Conservation (phyloP, 2,113 vertebrate genomes). For the human region DNA sequence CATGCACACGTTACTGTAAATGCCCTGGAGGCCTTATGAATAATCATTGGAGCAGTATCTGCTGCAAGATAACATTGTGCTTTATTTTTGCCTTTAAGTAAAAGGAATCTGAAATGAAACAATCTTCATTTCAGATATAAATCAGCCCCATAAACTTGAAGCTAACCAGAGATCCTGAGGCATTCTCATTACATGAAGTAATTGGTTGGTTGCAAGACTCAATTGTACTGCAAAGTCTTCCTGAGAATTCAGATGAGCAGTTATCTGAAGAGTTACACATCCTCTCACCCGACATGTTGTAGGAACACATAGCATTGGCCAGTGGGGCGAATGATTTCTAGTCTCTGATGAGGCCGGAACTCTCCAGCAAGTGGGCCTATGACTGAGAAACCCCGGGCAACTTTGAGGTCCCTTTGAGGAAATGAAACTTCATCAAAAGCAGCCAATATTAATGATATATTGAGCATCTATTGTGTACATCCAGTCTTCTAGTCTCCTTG, state of each 20-base stretch:
- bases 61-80: slow-evolving; percentile 3
- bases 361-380: neutral
- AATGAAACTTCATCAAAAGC: neutral
- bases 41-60: neutral
- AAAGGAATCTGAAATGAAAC: slow-evolving; percentile 56
- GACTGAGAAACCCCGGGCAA: neutral
- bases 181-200: slow-evolving; percentile 33
- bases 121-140: slow-evolving; percentile 55
- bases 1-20: neutral
- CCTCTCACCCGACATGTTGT: neutral
- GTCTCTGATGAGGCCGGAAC: neutral
- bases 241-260: slow-evolving; percentile 29
- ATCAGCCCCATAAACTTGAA: slow-evolving; percentile 34
- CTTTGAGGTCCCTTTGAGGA: neutral
- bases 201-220: slow-evolving; percentile 26
- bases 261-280: neutral
- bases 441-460: neutral
- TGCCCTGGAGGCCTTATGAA: neutral
- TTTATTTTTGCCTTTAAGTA: slow-evolving; percentile 55
- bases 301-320: neutral
- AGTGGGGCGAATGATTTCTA: neutral
- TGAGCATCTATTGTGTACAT: neutral
- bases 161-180: slow-evolving; percentile 24
- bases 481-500: neutral
- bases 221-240: neutral